These are phyloP conservation scores for Bovichtus diacanthus DNA, from an alignment of 2,797 vertebrate species.

Conservation along the genomic window DNA sequence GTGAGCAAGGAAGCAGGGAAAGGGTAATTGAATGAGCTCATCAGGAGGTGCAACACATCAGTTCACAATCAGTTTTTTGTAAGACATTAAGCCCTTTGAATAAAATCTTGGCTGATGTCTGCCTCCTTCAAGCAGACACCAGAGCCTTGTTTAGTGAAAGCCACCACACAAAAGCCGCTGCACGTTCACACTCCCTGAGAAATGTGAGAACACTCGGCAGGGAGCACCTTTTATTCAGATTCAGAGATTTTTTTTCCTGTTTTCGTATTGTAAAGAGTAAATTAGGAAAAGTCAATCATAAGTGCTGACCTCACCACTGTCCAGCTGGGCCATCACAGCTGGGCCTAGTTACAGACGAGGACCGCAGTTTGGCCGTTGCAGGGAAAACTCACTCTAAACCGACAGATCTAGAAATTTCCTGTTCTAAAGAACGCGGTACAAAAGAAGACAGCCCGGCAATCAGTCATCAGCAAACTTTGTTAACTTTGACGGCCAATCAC, in stretches of 20 bases:
- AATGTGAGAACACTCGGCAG: conserved; percentile 12
- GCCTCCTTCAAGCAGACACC: conserved; percentile 19
- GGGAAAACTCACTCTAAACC: neutral
- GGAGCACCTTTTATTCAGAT: conserved; percentile 15
- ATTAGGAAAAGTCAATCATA: conserved; percentile 28
- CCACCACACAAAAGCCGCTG: neutral
- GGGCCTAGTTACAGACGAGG: neutral
- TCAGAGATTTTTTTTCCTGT: neutral
- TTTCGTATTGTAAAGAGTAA: conserved; percentile 3
- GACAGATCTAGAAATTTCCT: neutral
- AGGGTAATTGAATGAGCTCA: neutral
- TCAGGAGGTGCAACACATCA: neutral
- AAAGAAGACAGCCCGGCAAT: neutral
- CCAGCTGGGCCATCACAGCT: conserved; percentile 18
- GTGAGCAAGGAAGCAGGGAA: neutral
- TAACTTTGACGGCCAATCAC: neutral
- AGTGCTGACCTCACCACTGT: conserved; percentile 1
- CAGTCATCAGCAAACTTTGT: neutral
- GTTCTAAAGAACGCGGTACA: neutral
- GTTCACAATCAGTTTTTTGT: neutral
- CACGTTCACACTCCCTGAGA: conserved; percentile 3
- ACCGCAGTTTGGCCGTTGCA: no score
- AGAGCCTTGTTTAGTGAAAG: conserved; percentile 19
- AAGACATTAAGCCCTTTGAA: conserved; percentile 22
- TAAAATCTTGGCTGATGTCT: neutral